A percentile compares a stretch with the other conserved stretches of the same genome.
phyloP scores from a whole-genome alignment of 2,113 vertebrate genomes.

The Rhea pennata region DNA sequence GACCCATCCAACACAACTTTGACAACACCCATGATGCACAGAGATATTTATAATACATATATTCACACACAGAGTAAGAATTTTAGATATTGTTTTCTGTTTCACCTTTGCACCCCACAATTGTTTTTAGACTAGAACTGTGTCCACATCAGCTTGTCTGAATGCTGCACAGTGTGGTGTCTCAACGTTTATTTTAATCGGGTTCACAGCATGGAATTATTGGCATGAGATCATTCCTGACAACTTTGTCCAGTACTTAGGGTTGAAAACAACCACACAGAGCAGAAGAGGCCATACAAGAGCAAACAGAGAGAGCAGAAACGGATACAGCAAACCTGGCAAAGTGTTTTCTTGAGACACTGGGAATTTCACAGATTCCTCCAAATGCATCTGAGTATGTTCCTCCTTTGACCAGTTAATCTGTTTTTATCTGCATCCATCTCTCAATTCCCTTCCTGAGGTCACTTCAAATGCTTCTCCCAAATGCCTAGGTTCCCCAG shows the following conservation, averaged over 20 bases:
- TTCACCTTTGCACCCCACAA: neutral
- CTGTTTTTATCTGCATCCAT: neutral
- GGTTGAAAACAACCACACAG: neutral
- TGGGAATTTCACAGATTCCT: neutral
- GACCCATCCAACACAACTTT: neutral
- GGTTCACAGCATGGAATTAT: neutral
- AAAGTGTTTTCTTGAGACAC: neutral
- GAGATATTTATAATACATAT: no score
- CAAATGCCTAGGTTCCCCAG: neutral
- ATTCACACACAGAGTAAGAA: neutral
- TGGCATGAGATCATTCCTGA: neutral
- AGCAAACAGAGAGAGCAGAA: neutral
- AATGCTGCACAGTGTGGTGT: neutral
- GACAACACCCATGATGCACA: neutral
- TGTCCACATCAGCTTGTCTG: neutral
- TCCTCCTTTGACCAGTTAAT: neutral
- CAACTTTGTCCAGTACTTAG: neutral
- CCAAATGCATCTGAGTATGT: fast-evolving
- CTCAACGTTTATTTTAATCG: neutral
- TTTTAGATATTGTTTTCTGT: neutral
- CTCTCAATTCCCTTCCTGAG: neutral
- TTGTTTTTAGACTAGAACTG: neutral
- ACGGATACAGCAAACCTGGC: neutral
- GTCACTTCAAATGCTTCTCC: neutral
- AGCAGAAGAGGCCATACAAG: neutral